Evolutionary conservation across 2,888 invertebrate species (phyloP), one percentile per base, ranked within the genome.

Genomic region (Tribolium freemani): DNA sequence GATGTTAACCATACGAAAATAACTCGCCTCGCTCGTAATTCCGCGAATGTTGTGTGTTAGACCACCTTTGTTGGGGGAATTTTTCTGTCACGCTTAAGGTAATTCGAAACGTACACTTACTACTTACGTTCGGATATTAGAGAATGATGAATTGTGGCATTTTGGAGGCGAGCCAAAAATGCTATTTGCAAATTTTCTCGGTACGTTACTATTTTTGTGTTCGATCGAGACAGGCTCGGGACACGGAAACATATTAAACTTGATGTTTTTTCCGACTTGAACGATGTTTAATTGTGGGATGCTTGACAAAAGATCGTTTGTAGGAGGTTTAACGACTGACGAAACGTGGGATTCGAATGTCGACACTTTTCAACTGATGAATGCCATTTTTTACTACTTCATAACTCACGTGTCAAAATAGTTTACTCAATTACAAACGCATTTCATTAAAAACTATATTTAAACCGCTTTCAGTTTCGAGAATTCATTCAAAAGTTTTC

Each of bases 121-220:
- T 75, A 78, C 75, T 77, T 76, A 67, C 74, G 72, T 76, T 73
- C 76, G 73, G 77, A 80, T 80, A 80, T 81, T 81, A 78, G 76
- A 72, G 77, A 77, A 81, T 81, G 79, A 81, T 80, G 79, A 75
- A 81, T 79, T 75, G 77, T 69, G 76, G 76, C 78, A 71, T 68
- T 67, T 73, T 81, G 80, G 79, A 70, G 6, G n/a, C 46, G n/a
- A 46, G 58, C 73, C 73, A 73, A 66, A 70, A 73, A 44, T 67
- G 73, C 73, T 70, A 70, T 73, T 73, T 73, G 73, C 73, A 73
- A 73, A 73, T 73, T 70, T 73, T 61, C 70, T 50, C 58, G 9
- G 38, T 50, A 56, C 51, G 50, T 48, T 48, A 48, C 48, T 13
- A 11, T 48, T 13, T 48, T 48, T 48, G 11, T 48, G 48, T 48